Percentiles rank a stretch among this genome's conserved stretches.
phyloP scores from a whole-genome alignment of 2,113 vertebrate genomes.

The Bos indicus region DNA sequence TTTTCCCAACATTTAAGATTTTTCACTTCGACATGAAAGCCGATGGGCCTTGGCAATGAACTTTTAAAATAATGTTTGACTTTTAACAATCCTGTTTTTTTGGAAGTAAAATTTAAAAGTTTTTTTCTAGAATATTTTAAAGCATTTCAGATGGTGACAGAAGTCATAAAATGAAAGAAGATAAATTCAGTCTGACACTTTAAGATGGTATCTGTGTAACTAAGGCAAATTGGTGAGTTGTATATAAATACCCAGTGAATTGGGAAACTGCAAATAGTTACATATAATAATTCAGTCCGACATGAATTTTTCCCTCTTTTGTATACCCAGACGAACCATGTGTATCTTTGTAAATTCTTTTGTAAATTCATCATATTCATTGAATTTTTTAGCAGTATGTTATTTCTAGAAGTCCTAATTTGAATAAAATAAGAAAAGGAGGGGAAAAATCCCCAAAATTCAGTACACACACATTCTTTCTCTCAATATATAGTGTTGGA shows the following conservation, averaged over 20 bases:
- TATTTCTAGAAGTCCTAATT: not conserved
- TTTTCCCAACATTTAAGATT: not conserved
- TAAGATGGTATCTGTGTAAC: not conserved
- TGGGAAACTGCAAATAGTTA: not conserved
- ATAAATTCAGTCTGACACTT: constrained; percentile 19
- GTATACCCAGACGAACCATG: not conserved
- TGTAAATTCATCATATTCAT: not conserved
- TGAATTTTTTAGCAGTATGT: not conserved
- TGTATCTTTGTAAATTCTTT: not conserved
- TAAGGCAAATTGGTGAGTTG: not conserved
- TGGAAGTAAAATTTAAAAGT: not conserved
- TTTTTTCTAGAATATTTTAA: not conserved
- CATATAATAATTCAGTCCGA: not conserved
- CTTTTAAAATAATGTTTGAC: not conserved
- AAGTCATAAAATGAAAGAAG: not conserved
- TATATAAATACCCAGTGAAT: not conserved
- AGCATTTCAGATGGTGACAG: not conserved
- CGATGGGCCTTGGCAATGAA: not conserved
- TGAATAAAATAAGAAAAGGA: not conserved
- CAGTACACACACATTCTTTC: not conserved
- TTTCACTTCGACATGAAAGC: not conserved
- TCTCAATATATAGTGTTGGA: not conserved
- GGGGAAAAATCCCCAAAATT: not conserved
- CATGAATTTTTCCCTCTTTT: not conserved
- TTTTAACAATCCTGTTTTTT: not conserved